Conservation (phyloP, 2,113 vertebrate genomes). For the Sterna hirundo region DNA sequence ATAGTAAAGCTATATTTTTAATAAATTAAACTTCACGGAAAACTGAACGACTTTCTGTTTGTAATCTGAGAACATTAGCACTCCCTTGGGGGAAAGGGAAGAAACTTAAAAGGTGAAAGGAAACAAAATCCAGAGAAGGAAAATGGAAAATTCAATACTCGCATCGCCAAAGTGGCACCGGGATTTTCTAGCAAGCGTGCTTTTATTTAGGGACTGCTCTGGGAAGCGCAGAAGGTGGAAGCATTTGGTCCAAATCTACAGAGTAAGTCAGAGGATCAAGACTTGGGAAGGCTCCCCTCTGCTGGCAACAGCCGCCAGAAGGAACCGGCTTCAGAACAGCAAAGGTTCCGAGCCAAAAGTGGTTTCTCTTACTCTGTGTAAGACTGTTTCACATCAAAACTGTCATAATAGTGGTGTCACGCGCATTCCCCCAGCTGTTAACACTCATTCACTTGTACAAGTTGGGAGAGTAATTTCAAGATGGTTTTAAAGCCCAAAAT, state of each 20-base stretch:
- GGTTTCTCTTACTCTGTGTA: background rate
- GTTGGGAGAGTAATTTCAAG: background rate
- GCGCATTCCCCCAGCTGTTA: background rate
- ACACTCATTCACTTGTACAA: background rate
- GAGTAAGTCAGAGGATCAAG: background rate
- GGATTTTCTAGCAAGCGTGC: background rate
- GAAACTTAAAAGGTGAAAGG: background rate
- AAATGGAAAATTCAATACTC: background rate
- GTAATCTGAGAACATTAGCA: background rate
- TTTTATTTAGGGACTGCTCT: background rate
- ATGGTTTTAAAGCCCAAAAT: background rate
- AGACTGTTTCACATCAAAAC: background rate
- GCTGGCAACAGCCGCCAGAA: background rate
- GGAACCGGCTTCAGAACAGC: background rate
- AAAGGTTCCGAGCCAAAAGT: background rate
- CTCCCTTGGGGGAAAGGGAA: background rate
- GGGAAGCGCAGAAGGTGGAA: background rate
- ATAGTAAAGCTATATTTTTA: background rate
- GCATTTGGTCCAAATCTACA: background rate
- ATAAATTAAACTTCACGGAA: background rate
- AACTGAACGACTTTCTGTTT: background rate
- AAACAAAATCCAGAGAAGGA: background rate
- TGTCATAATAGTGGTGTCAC: background rate
- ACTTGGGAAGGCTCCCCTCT: background rate
- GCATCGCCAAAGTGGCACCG: background rate